These are phyloP conservation scores for Pecten maximus DNA, from an alignment of 2,888 invertebrate species.

Conservation along the genomic window DNA sequence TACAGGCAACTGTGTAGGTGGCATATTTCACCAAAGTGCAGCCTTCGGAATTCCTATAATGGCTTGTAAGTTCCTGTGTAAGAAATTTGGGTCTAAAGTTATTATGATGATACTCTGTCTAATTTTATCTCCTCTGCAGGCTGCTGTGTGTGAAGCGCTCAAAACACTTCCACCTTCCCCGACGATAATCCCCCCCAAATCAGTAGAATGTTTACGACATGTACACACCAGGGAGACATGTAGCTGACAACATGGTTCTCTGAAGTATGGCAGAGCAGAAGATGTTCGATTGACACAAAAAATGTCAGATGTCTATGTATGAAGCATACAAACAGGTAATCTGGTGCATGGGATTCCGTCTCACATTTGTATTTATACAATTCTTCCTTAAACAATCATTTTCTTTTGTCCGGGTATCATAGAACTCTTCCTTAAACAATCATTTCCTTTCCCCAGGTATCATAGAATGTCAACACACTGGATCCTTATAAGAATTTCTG, in stretches of 20 bases:
- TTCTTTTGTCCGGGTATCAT: too few species aligned
- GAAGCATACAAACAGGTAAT: not conserved
- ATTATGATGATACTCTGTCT: not conserved
- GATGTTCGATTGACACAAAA: not conserved
- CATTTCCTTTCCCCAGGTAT: too few species aligned
- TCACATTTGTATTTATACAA: too few species aligned
- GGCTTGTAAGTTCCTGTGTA: not conserved
- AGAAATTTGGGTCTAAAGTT: not conserved
- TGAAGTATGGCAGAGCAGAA: not conserved
- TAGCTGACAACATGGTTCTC: not conserved
- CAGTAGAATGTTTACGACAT: not conserved
- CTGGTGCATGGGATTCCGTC: not conserved
- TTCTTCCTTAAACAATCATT: too few species aligned
- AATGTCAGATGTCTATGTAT: not conserved
- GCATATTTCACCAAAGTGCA: not conserved
- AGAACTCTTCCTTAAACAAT: too few species aligned
- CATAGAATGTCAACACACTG: too few species aligned
- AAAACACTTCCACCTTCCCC: not conserved
- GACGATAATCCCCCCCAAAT: not conserved
- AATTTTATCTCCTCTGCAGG: not conserved
- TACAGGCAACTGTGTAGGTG: not conserved
- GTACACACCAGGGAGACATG: not conserved
- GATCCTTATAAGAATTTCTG: too few species aligned
- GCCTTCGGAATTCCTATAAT: conserved; percentile 17
- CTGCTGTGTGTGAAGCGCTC: not conserved